Evolutionary conservation across 1,140 invertebrate species (phyloP).

Genomic region (Polypedilum vanderplanki): DNA sequence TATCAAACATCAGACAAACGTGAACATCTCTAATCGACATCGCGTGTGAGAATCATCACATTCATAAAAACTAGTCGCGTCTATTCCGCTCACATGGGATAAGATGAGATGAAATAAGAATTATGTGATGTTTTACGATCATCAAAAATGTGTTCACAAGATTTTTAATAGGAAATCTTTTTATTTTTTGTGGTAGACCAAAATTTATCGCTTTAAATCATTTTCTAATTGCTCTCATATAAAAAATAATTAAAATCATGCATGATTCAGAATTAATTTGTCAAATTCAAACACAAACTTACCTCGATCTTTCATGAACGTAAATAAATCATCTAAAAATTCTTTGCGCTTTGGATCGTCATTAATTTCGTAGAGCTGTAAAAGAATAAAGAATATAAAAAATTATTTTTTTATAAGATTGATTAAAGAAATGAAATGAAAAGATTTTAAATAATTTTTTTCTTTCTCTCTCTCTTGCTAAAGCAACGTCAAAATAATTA

Average conservation of each 20-base stretch:
- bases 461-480: neutral
- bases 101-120: neutral
- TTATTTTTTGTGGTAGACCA: neutral
- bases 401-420: constrained; percentile 17
- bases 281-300: neutral
- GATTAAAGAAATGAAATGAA: constrained; percentile 23
- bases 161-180: neutral
- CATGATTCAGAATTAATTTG: constrained; percentile 13
- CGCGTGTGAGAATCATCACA: constrained; percentile 16
- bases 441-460: constrained; percentile 11
- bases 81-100: neutral
- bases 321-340: constrained; percentile 29
- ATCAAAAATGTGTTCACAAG: constrained; percentile 6
- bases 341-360: constrained; percentile 26
- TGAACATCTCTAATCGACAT: constrained; percentile 17
- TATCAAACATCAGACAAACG: constrained; percentile 17
- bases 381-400: constrained; percentile 22
- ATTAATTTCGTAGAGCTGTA: constrained; percentile 27
- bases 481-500: constrained; percentile 15
- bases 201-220: neutral
- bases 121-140: constrained; percentile 8
- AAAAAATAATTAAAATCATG: neutral
- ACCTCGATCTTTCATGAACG: constrained; percentile 26
- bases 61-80: constrained; percentile 12
- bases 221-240: neutral